phyloP scores from a whole-genome alignment of 2,797 vertebrate species.

The Brachyrhaphis roseni region DNA sequence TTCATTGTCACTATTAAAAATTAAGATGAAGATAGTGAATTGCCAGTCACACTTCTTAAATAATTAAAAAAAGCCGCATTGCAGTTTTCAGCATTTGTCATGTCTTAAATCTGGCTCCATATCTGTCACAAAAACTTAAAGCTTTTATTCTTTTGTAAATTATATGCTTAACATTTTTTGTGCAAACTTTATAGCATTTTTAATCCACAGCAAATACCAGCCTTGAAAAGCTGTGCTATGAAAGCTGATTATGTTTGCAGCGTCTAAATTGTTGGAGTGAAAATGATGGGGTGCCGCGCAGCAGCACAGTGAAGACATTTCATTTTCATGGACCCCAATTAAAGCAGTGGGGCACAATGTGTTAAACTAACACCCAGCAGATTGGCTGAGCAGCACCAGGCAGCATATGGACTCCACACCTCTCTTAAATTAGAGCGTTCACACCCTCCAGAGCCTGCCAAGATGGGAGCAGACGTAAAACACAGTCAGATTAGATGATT shows the following conservation, averaged over 20 bases:
- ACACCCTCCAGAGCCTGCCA: conserved; percentile 29
- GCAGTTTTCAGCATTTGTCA: conserved; percentile 6
- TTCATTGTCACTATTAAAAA: neutral
- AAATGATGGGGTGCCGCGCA: conserved; percentile 24
- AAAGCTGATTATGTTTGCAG: conserved; percentile 33
- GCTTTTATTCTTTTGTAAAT: neutral
- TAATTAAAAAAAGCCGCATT: neutral
- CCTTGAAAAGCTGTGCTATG: conserved; percentile 18
- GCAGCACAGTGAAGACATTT: conserved; percentile 38
- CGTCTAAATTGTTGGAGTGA: conserved; percentile 31
- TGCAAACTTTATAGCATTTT: conserved; percentile 11
- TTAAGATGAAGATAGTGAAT: neutral
- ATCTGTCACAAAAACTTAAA: neutral
- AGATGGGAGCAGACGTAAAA: conserved; percentile 25
- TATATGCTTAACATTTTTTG: neutral
- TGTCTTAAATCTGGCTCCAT: conserved; percentile 24
- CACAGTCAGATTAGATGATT: conserved; percentile 11
- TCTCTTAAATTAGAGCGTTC: conserved; percentile 34
- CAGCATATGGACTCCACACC: conserved; percentile 32
- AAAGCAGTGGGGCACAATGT: conserved; percentile 26
- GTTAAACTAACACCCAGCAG: conserved; percentile 41
- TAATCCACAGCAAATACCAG: conserved; percentile 39
- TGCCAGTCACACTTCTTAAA: neutral
- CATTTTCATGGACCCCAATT: conserved; percentile 40
- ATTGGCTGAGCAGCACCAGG: conserved; percentile 15